Evolutionary conservation across 1,140 invertebrate genomes (phyloP).

Genomic region (Potamilus streckersoni): DNA sequence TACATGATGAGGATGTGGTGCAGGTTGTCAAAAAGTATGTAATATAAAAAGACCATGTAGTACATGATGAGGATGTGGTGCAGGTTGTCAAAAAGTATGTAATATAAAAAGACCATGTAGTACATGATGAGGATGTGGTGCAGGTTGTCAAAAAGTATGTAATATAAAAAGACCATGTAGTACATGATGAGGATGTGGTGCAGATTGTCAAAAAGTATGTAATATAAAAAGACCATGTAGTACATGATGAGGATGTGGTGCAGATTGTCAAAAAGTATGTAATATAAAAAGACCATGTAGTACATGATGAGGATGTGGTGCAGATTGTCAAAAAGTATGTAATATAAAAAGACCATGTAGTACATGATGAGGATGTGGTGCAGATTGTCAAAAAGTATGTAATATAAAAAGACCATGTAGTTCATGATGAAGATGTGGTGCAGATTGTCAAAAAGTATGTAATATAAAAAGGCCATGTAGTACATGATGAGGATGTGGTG

Average conservation of each 20-base stretch:
- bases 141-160: constrained; percentile 80
- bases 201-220: constrained; percentile 80
- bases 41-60: constrained; percentile 86
- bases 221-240: constrained; percentile 86
- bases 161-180: constrained; percentile 86
- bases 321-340: constrained; percentile 80
- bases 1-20: constrained; percentile 98
- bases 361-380: constrained; percentile 98
- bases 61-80: constrained; percentile 98
- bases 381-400: constrained; percentile 80
- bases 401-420: constrained; percentile 86
- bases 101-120: constrained; percentile 86
- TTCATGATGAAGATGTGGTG: constrained; percentile 98
- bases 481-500: constrained; percentile 98
- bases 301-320: constrained; percentile 98
- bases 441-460: constrained; percentile 80
- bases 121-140: constrained; percentile 98
- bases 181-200: constrained; percentile 98
- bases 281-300: constrained; percentile 86
- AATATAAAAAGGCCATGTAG: constrained; percentile 86
- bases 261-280: constrained; percentile 80
- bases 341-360: constrained; percentile 86
- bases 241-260: constrained; percentile 98
- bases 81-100: constrained; percentile 80
- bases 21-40: constrained; percentile 80